Evolutionary conservation across 2,113 vertebrate species (phyloP).

Genomic region (Hyperopisus bebe): DNA sequence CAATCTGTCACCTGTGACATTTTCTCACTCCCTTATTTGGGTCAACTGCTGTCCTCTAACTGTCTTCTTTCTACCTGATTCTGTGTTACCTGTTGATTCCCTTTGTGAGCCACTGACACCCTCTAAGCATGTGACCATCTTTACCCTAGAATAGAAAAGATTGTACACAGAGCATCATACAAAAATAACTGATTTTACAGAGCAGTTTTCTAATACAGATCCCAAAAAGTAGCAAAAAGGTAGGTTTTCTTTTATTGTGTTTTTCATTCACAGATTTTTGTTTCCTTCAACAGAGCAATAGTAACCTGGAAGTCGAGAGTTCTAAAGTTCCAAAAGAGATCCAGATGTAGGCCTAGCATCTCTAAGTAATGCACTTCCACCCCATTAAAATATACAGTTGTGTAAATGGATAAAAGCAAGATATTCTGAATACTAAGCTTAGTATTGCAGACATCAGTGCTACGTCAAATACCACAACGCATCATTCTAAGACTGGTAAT

Average conservation of each 20-base stretch:
- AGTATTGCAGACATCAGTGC: not conserved
- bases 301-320: not conserved
- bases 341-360: not conserved
- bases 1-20: not conserved
- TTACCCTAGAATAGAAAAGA: not conserved
- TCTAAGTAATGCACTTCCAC: not conserved
- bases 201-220: not conserved
- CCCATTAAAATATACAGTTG: not conserved
- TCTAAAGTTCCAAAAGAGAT: not conserved
- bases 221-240: not conserved
- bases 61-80: not conserved
- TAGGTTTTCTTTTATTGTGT: not conserved
- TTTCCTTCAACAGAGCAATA: not conserved
- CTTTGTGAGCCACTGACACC: not conserved
- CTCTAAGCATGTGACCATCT: not conserved
- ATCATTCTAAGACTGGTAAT: not conserved
- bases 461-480: not conserved
- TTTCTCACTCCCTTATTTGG: not conserved
- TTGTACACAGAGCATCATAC: not conserved
- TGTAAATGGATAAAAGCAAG: not conserved
- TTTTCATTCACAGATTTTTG: not conserved
- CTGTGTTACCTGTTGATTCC: not conserved
- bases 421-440: not conserved
- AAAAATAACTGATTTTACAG: not conserved
- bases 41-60: not conserved